Evolutionary conservation across 2,888 invertebrate genomes (phyloP).

Genomic region (Amitus sp.): DNA sequence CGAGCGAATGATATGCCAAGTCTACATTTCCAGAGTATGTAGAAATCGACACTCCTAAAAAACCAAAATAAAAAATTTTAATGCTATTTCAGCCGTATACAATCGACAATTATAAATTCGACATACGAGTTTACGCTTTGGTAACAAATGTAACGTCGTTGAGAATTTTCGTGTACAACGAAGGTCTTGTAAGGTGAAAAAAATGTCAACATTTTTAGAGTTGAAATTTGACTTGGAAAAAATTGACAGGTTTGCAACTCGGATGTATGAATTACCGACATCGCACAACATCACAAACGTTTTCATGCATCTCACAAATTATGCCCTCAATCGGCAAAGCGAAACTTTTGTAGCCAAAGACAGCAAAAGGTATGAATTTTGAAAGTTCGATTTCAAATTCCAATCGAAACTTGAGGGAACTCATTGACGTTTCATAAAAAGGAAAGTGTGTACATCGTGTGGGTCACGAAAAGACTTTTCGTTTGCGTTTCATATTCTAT

Average conservation of each 20-base stretch:
- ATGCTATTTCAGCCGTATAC: constrained; percentile 88
- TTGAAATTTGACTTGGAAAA: constrained; percentile 22
- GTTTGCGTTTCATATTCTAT: no score
- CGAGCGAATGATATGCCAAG: constrained; percentile 89
- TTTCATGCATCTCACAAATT: constrained; percentile 95
- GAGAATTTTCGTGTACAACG: constrained; percentile 89
- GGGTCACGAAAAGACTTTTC: no score
- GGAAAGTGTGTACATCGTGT: no score
- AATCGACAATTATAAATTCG: constrained; percentile 93
- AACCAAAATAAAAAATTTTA: no score
- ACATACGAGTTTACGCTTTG: constrained; percentile 86
- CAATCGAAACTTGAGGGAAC: no score
- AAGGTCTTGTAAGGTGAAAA: constrained; percentile 81
- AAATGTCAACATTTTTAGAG: constrained; percentile 14
- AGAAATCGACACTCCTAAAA: no score
- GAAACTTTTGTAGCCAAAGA: constrained; percentile 85
- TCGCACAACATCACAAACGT: constrained; percentile 85
- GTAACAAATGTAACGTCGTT: constrained; percentile 92
- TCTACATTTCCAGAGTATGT: constrained; percentile 74
- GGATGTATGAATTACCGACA: constrained; percentile 85
- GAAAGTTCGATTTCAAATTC: no score
- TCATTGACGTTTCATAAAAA: no score
- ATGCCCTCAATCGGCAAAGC: constrained; percentile 92
- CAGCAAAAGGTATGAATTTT: constrained; percentile 79
- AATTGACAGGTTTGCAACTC: constrained; percentile 81